Conservation (phyloP, 2,888 invertebrate species). For the Gortyna flavago region DNA sequence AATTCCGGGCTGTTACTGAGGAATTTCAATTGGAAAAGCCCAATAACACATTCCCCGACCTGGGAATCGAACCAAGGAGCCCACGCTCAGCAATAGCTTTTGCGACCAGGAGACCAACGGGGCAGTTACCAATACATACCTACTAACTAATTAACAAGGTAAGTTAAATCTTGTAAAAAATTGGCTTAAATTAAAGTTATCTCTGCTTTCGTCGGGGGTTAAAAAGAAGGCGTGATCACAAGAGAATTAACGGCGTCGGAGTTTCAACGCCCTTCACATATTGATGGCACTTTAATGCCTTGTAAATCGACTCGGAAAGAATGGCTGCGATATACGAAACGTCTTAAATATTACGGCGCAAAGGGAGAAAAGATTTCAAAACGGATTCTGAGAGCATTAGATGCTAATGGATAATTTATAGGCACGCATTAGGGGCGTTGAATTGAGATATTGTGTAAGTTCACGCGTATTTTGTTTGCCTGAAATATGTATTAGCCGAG, state of each 20-base stretch:
- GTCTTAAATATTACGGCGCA: constrained; percentile 45
- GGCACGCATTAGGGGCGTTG: constrained; percentile 44
- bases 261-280: constrained; percentile 57
- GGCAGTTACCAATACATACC: neutral
- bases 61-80: no score
- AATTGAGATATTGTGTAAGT: constrained; percentile 59
- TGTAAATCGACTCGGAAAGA: constrained; percentile 63
- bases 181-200: neutral
- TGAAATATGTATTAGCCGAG: constrained; percentile 40
- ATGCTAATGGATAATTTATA: constrained; percentile 65
- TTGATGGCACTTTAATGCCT: constrained; percentile 69
- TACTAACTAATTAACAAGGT: neutral
- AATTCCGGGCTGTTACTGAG: neutral
- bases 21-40: neutral
- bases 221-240: constrained; percentile 18
- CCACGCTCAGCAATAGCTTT: no score
- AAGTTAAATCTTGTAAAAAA: neutral
- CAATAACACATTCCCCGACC: neutral
- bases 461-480: constrained; percentile 30
- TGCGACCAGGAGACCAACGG: no score
- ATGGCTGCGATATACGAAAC: constrained; percentile 48
- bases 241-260: constrained; percentile 49
- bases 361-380: constrained; percentile 55
- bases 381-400: constrained; percentile 41
- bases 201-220: neutral